These are phyloP conservation scores for Trisateles emortualis DNA, from an alignment of 2,888 invertebrate species.

Conservation along the genomic window DNA sequence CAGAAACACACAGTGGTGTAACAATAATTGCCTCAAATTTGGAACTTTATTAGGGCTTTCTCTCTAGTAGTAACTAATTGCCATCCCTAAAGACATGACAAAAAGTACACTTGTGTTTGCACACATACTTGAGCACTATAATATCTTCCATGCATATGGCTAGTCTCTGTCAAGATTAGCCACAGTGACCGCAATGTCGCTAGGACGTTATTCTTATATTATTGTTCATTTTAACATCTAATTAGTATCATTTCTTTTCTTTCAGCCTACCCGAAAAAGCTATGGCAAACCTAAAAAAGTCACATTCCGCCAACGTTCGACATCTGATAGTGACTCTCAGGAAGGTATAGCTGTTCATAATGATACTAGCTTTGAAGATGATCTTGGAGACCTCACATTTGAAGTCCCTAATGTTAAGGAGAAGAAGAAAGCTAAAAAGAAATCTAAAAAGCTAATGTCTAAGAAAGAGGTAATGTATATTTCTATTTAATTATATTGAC, in stretches of 20 bases:
- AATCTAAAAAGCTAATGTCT: constrained; percentile 60
- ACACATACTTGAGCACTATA: too few relatives aligned
- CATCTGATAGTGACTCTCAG: constrained; percentile 57
- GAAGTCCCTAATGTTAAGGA: constrained; percentile 63
- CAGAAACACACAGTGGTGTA: too few relatives aligned
- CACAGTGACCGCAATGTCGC: too few relatives aligned
- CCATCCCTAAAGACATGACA: too few relatives aligned
- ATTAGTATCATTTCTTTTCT: constrained; percentile 33
- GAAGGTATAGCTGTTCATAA: constrained; percentile 28
- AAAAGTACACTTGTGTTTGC: too few relatives aligned
- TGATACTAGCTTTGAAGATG: constrained; percentile 64
- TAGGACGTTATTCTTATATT: too few relatives aligned
- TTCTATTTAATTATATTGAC: not conserved
- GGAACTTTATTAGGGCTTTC: too few relatives aligned
- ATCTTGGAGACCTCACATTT: constrained; percentile 71
- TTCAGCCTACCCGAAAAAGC: constrained; percentile 75
- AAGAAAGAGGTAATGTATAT: constrained; percentile 75
- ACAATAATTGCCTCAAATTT: too few relatives aligned
- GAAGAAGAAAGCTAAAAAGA: constrained; percentile 65
- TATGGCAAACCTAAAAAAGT: constrained; percentile 78
- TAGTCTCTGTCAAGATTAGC: too few relatives aligned
- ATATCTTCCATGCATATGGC: too few relatives aligned
- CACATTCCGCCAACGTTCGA: constrained; percentile 61
- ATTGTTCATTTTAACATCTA: too few relatives aligned
- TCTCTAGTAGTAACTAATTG: too few relatives aligned